Base-by-base conservation (phyloP, 2,888 invertebrate genomes). In the Drosophila subsilvestris region DNA sequence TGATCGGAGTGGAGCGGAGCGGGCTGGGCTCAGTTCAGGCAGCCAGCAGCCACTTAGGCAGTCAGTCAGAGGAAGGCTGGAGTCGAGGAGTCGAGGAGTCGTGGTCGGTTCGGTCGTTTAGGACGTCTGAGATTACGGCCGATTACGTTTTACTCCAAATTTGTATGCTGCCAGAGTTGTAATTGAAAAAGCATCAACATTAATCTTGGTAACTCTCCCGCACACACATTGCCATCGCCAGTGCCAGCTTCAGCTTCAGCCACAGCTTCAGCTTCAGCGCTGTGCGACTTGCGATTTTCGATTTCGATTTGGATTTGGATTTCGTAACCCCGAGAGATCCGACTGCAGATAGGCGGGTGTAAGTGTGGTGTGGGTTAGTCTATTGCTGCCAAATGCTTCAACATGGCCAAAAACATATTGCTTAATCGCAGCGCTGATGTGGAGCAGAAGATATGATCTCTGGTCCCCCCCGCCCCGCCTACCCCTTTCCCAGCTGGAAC, bases 141-240 rank as follows among this genome's bases (percentile, higher is more conserved):
- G 88, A 86, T 88, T 88, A 86, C 88, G 85, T 88, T 89, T 89
- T 89, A 89, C 85, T 88, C 87, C 87, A 89, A 89, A 89, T 89
- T 90, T 87, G 88, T 89, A 85, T 88, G 85, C 84, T 85, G 87
- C 85, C 87, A 85, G 76, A 86, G 84, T 85, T 90, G 90, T 90
- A 90, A 90, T 90, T 90, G 90, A 90, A 90, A 90, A 90, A 88
- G 88, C 90, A 90, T 89, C 90, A 90, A 89, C 90, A 90, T 90
- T 90, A 90, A 90, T 90, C 90, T 90, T 90, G 80, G 90, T 89
- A 80, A 88, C 85, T 82, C 80, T 78, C 74, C 74, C 61, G 68
- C 77, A 74, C 75, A 73, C 79, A 78, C 67, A 82, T 80, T 67
- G 66, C 77, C 79, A 79, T 79, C 78, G 78, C n/a, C n/a, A n/a